Evolutionary conservation across 2,888 invertebrate genomes (phyloP).

Genomic region (Polylopha cassiicola): DNA sequence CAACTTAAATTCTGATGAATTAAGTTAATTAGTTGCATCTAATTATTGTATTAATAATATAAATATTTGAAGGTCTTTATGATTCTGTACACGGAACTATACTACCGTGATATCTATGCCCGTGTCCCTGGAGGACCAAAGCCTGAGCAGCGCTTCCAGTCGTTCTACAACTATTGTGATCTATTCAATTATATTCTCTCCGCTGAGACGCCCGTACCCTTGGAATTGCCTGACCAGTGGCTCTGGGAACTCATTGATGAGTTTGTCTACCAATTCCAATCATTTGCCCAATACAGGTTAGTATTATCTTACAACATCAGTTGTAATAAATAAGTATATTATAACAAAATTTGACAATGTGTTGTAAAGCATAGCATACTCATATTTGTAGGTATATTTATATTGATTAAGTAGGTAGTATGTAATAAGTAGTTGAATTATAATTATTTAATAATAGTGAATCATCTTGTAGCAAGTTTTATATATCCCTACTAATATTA

Average conservation of each 20-base stretch:
- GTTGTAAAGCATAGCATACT: not conserved
- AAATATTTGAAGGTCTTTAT: slow-evolving; percentile 84
- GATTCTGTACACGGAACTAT: slow-evolving; percentile 97
- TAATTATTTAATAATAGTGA: too few relatives aligned
- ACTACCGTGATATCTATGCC: slow-evolving; percentile 98
- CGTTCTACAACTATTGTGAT: slow-evolving; percentile 98
- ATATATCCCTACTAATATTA: too few relatives aligned
- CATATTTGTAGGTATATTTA: too few relatives aligned
- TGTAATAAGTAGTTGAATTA: too few relatives aligned
- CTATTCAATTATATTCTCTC: slow-evolving; percentile 97
- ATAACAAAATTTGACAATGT: not conserved
- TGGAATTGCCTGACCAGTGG: slow-evolving; percentile 98
- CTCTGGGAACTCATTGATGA: slow-evolving; percentile 99
- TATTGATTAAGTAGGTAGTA: too few relatives aligned
- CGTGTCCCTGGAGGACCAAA: slow-evolving; percentile 92
- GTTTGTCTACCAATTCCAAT: slow-evolving; percentile 98
- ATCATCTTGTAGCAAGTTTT: too few relatives aligned
- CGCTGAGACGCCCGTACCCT: slow-evolving; percentile 89
- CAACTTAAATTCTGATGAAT: too few relatives aligned
- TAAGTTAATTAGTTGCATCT: too few relatives aligned
- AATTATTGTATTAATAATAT: slow-evolving; percentile 2
- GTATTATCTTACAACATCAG: not conserved
- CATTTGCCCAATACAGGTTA: slow-evolving; percentile 90
- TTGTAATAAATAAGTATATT: not conserved
- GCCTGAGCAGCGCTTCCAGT: slow-evolving; percentile 93